Percentiles rank a stretch among this genome's conserved stretches.
Evolutionary conservation across 2,797 vertebrate genomes (phyloP).

Genomic region (Cynopterus sphinx): DNA sequence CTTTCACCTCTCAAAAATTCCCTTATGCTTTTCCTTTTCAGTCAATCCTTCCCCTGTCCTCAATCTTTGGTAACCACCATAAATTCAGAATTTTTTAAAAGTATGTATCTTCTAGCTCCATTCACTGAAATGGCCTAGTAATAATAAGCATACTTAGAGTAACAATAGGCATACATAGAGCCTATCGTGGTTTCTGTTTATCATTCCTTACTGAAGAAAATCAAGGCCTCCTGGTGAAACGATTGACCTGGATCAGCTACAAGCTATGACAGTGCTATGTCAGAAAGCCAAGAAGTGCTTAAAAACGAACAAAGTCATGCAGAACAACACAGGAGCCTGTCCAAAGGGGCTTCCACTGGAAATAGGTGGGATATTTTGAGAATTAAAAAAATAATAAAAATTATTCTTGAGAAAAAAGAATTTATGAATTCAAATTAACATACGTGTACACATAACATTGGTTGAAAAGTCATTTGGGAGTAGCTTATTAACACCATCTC

Average conservation of each 20-base stretch:
- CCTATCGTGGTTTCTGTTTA: background rate
- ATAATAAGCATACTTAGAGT: background rate
- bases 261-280: background rate
- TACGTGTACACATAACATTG: background rate
- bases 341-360: background rate
- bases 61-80: background rate
- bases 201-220: background rate
- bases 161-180: background rate
- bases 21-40: background rate
- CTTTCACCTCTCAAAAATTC: background rate
- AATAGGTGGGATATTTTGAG: background rate
- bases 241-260: background rate
- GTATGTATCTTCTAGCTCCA: background rate
- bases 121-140: background rate
- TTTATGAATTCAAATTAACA: background rate
- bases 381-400: background rate
- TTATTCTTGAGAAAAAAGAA: background rate
- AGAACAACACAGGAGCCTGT: background rate
- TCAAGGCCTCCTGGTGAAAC: background rate
- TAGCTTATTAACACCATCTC: background rate
- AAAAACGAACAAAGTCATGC: background rate
- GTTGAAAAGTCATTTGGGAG: background rate
- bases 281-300: background rate
- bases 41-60: background rate
- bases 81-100: background rate